These are phyloP conservation scores for Muscina levida DNA, from an alignment of 2,888 invertebrate genomes.

Conservation along the genomic window DNA sequence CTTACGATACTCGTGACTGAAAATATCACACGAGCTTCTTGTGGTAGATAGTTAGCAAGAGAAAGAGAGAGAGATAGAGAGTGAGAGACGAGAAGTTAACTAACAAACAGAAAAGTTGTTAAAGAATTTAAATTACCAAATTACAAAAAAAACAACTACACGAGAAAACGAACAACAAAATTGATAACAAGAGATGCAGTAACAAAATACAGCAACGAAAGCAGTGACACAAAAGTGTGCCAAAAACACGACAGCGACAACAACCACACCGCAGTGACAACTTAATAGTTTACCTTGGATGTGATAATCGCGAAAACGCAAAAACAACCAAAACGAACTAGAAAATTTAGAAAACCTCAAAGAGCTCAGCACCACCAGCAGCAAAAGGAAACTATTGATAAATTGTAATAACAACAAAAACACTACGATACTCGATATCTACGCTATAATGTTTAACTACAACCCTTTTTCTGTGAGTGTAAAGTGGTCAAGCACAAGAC, in stretches of 20 bases:
- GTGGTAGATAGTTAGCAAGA: neutral
- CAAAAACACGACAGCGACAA: constrained; percentile 32
- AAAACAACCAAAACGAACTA: constrained; percentile 12
- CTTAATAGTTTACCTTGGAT: constrained; percentile 47
- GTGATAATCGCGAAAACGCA: no score
- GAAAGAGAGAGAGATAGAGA: neutral
- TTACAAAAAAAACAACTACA: no score
- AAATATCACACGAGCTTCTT: neutral
- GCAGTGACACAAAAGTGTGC: constrained; percentile 56
- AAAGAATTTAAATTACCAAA: constrained; percentile 54
- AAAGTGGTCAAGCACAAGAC: constrained; percentile 32
- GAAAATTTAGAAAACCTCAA: neutral
- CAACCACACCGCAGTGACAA: constrained; percentile 20
- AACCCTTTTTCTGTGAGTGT: constrained; percentile 47
- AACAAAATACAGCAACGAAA: constrained; percentile 18
- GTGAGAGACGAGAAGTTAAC: neutral
- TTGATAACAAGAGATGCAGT: no score
- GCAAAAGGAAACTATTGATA: no score
- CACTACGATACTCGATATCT: neutral
- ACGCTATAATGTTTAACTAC: neutral
- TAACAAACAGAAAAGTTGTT: constrained; percentile 12
- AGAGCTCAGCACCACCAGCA: no score
- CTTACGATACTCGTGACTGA: constrained; percentile 15
- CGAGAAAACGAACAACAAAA: constrained; percentile 31
- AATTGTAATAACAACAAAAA: constrained; percentile 26